Percentiles rank a stretch among this genome's conserved stretches.
These are phyloP conservation scores for Protomyctophum bolini DNA, from an alignment of 2,113 vertebrate species.

Conservation along the genomic window DNA sequence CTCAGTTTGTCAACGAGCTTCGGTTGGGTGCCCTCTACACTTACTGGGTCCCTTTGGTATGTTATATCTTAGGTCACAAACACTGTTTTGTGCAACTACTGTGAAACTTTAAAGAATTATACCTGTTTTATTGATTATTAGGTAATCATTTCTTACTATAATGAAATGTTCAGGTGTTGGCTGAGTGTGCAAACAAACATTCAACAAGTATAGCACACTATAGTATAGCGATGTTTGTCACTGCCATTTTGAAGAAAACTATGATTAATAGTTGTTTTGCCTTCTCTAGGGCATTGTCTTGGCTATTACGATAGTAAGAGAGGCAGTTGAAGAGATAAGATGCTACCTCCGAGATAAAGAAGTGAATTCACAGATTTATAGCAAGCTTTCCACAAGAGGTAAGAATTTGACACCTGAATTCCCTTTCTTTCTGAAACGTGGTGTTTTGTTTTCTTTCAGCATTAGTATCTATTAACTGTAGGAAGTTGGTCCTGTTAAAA, in stretches of 20 bases:
- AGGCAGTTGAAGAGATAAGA: constrained; percentile 93
- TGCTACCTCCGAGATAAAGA: constrained; percentile 96
- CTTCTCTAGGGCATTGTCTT: constrained; percentile 89
- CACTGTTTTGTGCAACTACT: not conserved
- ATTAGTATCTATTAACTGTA: constrained; percentile 55
- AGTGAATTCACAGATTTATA: constrained; percentile 98
- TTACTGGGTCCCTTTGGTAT: constrained; percentile 98
- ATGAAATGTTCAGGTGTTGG: not conserved
- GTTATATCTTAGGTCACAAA: constrained; percentile 40
- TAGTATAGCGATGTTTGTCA: no score
- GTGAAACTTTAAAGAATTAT: not conserved
- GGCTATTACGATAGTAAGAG: constrained; percentile 89
- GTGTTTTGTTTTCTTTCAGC: constrained; percentile 34
- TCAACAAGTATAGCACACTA: not conserved
- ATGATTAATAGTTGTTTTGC: constrained; percentile 3
- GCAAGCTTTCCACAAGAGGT: constrained; percentile 96
- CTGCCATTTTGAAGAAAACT: no score
- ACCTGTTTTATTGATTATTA: not conserved
- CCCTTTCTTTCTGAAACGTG: not conserved
- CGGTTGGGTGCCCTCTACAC: constrained; percentile 93
- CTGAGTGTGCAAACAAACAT: not conserved
- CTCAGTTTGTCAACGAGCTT: constrained; percentile 94
- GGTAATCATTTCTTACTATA: not conserved
- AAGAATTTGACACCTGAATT: constrained; percentile 26
- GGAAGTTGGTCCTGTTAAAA: constrained; percentile 66